A percentile compares a stretch with the other conserved stretches of the same genome.
These are phyloP conservation scores for Dorcus hopei DNA, from an alignment of 2,888 invertebrate genomes.

Conservation along the genomic window DNA sequence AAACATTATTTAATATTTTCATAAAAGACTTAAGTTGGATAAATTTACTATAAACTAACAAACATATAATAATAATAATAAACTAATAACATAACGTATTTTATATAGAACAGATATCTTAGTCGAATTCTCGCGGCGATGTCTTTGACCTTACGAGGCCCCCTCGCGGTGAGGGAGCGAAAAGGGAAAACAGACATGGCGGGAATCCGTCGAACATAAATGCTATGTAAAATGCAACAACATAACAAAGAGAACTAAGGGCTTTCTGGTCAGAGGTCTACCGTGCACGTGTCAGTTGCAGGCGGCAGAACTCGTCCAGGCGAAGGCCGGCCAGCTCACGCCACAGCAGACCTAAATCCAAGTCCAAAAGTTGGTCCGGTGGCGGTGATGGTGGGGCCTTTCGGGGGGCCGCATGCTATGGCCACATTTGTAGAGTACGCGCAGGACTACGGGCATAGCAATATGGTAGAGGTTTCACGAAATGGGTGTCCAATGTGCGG, in stretches of 20 bases:
- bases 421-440: conserved; percentile 68
- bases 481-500: conserved; percentile 86
- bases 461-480: conserved; percentile 84
- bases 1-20: conserved; percentile 38
- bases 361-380: conserved; percentile 30
- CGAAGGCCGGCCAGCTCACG: conserved; percentile 50
- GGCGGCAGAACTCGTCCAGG: conserved; percentile 49
- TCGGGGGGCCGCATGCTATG: conserved; percentile 72
- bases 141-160: too few species aligned
- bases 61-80: conserved; percentile 44
- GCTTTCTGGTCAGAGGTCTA: conserved; percentile 30
- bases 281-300: conserved; percentile 48
- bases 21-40: conserved; percentile 37
- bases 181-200: not conserved
- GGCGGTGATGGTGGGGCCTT: conserved; percentile 35
- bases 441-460: conserved; percentile 73
- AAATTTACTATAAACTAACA: conserved; percentile 50
- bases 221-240: conserved; percentile 49
- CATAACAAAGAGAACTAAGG: conserved; percentile 46
- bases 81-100: conserved; percentile 49
- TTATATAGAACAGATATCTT: conserved; percentile 37
- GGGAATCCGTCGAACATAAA: conserved; percentile 31
- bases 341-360: conserved; percentile 49
- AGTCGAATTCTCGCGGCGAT: conserved; percentile 8
- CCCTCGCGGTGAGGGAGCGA: not conserved